A percentile compares a stretch with the other conserved stretches of the same genome.
Conservation (phyloP, 2,888 invertebrate genomes). For the Chironomus riparius region DNA sequence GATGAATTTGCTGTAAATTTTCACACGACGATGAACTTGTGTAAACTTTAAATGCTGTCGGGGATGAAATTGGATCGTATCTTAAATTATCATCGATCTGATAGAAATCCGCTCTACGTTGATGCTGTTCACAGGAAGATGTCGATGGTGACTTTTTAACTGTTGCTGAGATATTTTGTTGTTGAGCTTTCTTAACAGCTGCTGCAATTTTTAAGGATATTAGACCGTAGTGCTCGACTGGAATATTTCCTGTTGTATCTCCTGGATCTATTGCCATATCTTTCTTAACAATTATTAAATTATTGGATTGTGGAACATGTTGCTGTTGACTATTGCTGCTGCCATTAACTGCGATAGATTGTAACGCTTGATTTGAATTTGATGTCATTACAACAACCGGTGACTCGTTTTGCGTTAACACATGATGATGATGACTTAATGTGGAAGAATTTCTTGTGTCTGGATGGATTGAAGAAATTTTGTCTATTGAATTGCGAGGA, state of each 20-base stretch:
- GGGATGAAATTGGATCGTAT: slow-evolving; percentile 9
- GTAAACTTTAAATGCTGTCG: slow-evolving; percentile 12
- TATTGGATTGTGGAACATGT: slow-evolving; percentile 26
- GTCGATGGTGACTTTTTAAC: slow-evolving; percentile 1
- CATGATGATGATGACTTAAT: background rate
- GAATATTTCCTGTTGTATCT: slow-evolving; percentile 27
- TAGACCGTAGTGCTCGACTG: slow-evolving; percentile 27
- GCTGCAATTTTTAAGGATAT: slow-evolving; percentile 29
- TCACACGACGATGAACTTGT: background rate
- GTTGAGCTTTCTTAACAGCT: slow-evolving; percentile 29
- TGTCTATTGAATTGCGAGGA: slow-evolving; percentile 39
- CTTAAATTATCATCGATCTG: slow-evolving; percentile 10
- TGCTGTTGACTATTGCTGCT: slow-evolving; percentile 28
- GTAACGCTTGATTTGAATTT: slow-evolving; percentile 29
- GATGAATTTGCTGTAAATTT: background rate
- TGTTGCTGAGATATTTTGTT: background rate
- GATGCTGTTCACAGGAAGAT: background rate
- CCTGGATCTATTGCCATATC: slow-evolving; percentile 43
- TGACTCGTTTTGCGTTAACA: slow-evolving; percentile 34
- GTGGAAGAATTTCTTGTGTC: slow-evolving; percentile 30
- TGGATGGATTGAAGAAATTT: slow-evolving; percentile 33
- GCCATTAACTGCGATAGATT: slow-evolving; percentile 29
- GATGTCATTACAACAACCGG: slow-evolving; percentile 41
- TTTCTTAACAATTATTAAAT: slow-evolving; percentile 35
- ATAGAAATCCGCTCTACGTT: background rate